These are phyloP conservation scores for Apostichopus japonicus DNA, from an alignment of 35 echinoderm and acorn worm genomes.

Conservation along the genomic window DNA sequence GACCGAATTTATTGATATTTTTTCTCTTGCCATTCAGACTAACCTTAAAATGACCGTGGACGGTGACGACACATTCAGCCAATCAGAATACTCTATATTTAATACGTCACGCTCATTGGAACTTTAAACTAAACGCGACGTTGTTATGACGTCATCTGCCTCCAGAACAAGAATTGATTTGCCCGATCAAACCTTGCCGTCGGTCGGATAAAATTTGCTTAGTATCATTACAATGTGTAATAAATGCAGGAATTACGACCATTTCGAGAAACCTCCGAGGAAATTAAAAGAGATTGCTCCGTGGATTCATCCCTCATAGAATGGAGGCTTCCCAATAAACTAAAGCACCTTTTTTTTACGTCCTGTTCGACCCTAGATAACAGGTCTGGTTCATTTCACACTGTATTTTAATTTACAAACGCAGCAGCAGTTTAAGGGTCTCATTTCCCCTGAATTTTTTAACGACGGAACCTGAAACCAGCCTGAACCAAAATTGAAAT, in stretches of 20 bases:
- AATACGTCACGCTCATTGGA: neutral
- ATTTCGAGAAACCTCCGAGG: conserved; percentile 24
- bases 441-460: neutral
- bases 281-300: conserved; percentile 52
- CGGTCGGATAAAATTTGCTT: conserved; percentile 21
- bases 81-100: neutral
- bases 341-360: neutral
- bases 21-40: neutral
- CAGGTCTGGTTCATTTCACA: conserved; percentile 16
- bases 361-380: neutral
- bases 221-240: conserved; percentile 22
- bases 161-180: conserved; percentile 27
- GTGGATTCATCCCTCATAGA: neutral
- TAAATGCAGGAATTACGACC: conserved; percentile 26
- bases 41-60: conserved; percentile 23
- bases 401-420: conserved; percentile 28
- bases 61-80: neutral
- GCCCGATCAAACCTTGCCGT: conserved; percentile 26
- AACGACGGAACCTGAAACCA: neutral
- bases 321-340: conserved; percentile 31
- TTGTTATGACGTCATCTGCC: conserved; percentile 24
- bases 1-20: neutral
- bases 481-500: neutral
- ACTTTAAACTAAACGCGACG: conserved; percentile 10
- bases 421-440: neutral